These are phyloP conservation scores for Macropis europaea DNA, from an alignment of 2,888 invertebrate species.

Conservation along the genomic window DNA sequence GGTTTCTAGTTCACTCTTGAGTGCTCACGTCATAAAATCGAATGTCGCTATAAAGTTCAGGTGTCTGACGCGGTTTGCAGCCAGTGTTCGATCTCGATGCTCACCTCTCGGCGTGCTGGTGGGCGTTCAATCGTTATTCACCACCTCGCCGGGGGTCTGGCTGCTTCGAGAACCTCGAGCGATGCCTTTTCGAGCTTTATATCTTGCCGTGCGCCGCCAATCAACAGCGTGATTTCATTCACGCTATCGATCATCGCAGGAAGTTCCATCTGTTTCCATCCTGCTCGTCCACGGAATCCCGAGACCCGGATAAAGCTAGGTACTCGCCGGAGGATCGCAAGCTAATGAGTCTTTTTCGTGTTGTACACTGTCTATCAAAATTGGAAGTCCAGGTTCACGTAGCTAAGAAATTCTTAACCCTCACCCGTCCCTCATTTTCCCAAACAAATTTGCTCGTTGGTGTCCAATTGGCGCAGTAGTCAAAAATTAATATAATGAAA, in stretches of 20 bases:
- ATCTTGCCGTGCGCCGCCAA: slow-evolving; percentile 3
- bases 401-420: no score
- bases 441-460: no score
- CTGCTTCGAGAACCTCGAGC: slow-evolving; percentile 20
- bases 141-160: slow-evolving; percentile 49
- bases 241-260: slow-evolving; percentile 29
- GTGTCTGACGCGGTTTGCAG: slow-evolving; percentile 23
- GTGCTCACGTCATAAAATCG: slow-evolving; percentile 25
- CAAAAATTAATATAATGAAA: no score
- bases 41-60: slow-evolving; percentile 43
- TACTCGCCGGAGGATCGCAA: no score
- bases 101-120: slow-evolving; percentile 19
- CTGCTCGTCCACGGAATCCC: no score
- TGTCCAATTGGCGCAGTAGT: no score
- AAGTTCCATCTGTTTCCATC: no score
- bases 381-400: no score
- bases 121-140: slow-evolving; percentile 56
- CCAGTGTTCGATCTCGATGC: slow-evolving; percentile 18
- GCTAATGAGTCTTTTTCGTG: no score
- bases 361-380: no score
- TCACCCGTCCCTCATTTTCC: no score
- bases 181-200: slow-evolving; percentile 24
- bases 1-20: slow-evolving; percentile 24
- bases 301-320: no score
- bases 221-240: slow-evolving; percentile 36